phyloP scores from a whole-genome alignment of 2,888 invertebrate genomes.

The Augiades crinisus region DNA sequence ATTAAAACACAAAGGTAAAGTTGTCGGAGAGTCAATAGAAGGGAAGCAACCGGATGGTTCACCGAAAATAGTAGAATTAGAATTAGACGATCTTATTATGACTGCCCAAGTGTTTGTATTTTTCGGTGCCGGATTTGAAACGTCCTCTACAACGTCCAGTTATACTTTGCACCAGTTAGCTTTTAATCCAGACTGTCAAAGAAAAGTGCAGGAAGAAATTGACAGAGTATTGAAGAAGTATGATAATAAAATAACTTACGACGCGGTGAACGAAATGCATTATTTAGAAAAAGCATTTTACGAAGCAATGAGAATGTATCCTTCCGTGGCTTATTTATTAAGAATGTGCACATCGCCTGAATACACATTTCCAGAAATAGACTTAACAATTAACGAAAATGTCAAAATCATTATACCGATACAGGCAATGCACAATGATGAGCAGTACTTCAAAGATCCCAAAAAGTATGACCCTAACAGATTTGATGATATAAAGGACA shows the following conservation, averaged over 20 bases:
- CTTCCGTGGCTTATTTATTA: slow-evolving; percentile 60
- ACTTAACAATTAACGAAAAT: slow-evolving; percentile 56
- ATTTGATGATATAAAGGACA: slow-evolving; percentile 47
- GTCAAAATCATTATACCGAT: slow-evolving; percentile 60
- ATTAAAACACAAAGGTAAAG: slow-evolving; percentile 57
- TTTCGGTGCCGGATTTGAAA: slow-evolving; percentile 77
- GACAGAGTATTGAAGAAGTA: slow-evolving; percentile 58
- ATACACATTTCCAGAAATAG: slow-evolving; percentile 64
- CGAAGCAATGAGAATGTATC: slow-evolving; percentile 68
- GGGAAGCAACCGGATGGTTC: slow-evolving; percentile 52
- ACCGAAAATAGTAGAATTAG: slow-evolving; percentile 53
- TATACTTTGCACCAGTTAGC: slow-evolving; percentile 72
- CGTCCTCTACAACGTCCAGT: slow-evolving; percentile 74
- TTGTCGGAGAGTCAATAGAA: slow-evolving; percentile 62
- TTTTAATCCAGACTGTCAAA: slow-evolving; percentile 65
- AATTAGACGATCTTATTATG: slow-evolving; percentile 56
- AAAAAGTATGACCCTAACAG: slow-evolving; percentile 62
- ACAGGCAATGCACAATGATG: slow-evolving; percentile 64
- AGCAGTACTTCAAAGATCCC: slow-evolving; percentile 59
- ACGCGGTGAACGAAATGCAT: slow-evolving; percentile 65
- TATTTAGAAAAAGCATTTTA: slow-evolving; percentile 66
- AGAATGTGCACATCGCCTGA: slow-evolving; percentile 58
- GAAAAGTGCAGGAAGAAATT: slow-evolving; percentile 65
- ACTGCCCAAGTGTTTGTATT: slow-evolving; percentile 70
- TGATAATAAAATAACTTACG: slow-evolving; percentile 57